phyloP scores from a whole-genome alignment of 2,888 invertebrate species.

The Eupithecia subfuscata region DNA sequence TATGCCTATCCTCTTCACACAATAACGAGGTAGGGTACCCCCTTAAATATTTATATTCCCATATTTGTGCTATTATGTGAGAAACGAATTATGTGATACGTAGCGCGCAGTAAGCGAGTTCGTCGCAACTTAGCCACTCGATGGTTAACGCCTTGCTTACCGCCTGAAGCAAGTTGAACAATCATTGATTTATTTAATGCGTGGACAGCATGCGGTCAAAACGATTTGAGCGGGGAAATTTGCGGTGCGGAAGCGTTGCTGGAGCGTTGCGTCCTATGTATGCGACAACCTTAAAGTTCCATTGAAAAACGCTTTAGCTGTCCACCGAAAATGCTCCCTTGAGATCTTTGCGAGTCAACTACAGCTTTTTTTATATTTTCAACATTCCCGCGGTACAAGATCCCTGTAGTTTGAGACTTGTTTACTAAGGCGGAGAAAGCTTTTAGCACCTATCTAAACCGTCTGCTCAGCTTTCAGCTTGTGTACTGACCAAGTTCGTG shows the following conservation, averaged over 20 bases:
- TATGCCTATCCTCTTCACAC: too few species aligned
- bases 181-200: too few species aligned
- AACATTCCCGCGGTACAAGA: neutral
- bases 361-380: neutral
- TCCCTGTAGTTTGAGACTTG: slow-evolving; percentile 2
- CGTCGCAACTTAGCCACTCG: too few species aligned
- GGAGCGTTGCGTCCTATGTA: neutral
- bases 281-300: neutral
- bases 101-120: too few species aligned
- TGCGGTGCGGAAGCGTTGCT: neutral
- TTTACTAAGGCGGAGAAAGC: slow-evolving; percentile 6
- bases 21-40: too few species aligned
- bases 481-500: neutral
- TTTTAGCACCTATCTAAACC: slow-evolving; percentile 10
- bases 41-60: too few species aligned
- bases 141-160: too few species aligned
- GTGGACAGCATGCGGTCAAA: too few species aligned
- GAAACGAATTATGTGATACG: too few species aligned
- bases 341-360: neutral
- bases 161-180: too few species aligned
- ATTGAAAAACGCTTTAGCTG: neutral
- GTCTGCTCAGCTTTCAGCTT: slow-evolving; percentile 1
- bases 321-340: too few species aligned
- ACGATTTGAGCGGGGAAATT: neutral
- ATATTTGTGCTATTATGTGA: too few species aligned